Conservation (phyloP, 2,888 invertebrate genomes). For the Lepas anatifera region DNA sequence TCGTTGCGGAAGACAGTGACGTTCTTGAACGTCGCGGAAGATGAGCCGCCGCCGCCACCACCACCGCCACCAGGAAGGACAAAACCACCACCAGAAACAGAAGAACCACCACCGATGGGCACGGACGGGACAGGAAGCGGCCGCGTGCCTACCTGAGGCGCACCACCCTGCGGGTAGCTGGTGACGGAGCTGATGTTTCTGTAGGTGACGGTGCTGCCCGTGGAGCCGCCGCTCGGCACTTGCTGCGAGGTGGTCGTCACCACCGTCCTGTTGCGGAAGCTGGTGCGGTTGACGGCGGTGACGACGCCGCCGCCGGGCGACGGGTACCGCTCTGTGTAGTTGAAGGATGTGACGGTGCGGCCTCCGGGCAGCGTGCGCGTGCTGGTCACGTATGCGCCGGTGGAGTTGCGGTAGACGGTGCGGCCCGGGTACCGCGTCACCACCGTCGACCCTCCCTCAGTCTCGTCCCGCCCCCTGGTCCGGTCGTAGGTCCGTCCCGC, state of each 20-base stretch:
- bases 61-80: background rate
- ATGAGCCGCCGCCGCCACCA: too few species aligned
- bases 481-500: conserved; percentile 1
- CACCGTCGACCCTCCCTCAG: background rate
- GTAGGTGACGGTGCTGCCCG: background rate
- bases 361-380: conserved; percentile 7
- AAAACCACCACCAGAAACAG: background rate
- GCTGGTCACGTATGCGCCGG: background rate
- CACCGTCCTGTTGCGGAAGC: background rate
- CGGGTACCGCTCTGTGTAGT: background rate
- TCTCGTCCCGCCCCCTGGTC: background rate
- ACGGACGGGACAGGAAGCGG: too few species aligned
- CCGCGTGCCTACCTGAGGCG: too few species aligned
- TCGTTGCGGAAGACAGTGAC: background rate
- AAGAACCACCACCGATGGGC: background rate
- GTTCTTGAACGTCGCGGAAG: background rate
- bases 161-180: background rate
- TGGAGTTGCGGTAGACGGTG: conserved; percentile 14
- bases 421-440: conserved; percentile 5
- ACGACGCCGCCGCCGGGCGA: background rate
- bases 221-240: background rate
- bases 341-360: background rate
- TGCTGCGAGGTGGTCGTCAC: background rate
- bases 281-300: conserved; percentile 1
- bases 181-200: background rate